These are phyloP conservation scores for Eudyptes chrysolophus DNA, from an alignment of 2,113 vertebrate species.

Conservation along the genomic window DNA sequence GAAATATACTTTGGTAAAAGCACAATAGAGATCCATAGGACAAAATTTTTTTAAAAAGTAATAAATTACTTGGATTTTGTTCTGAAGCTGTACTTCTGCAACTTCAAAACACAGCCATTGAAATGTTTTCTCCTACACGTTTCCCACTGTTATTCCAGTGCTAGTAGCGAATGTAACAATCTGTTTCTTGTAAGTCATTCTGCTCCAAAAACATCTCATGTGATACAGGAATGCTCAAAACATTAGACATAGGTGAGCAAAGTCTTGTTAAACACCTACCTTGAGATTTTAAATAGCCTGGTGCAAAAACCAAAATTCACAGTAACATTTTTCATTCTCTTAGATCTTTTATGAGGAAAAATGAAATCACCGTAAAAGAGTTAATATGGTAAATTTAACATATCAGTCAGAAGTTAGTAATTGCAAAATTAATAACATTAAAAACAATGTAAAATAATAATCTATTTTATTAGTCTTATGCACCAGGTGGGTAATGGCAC, in stretches of 20 bases:
- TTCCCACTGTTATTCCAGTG: background rate
- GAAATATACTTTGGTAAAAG: background rate
- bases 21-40: background rate
- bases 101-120: background rate
- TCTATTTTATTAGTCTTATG: background rate
- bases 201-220: background rate
- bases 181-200: background rate
- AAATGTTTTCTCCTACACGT: background rate
- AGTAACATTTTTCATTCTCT: background rate
- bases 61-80: background rate
- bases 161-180: background rate
- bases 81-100: background rate
- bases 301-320: background rate
- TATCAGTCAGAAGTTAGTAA: background rate
- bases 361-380: background rate
- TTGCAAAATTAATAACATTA: background rate
- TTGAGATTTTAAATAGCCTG: background rate
- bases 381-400: background rate
- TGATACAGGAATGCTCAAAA: background rate
- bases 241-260: background rate
- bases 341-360: background rate
- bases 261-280: background rate
- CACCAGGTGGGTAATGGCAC: background rate
- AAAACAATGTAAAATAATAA: background rate
- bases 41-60: background rate